Conservation (phyloP, 2,113 vertebrate species). For the Cacatua alba region DNA sequence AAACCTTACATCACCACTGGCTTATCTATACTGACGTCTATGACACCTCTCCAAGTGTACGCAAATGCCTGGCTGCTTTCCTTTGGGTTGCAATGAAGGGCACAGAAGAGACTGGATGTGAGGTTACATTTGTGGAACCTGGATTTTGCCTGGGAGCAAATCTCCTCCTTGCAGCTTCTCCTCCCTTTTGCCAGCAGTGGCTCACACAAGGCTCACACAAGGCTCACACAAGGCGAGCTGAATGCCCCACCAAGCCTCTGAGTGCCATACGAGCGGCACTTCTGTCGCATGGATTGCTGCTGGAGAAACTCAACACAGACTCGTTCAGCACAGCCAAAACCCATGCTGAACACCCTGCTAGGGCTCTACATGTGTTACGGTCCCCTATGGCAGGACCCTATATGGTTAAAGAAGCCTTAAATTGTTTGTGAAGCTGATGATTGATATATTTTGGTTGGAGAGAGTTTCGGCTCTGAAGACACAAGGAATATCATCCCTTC, state of each 20-base stretch:
- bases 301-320: not conserved
- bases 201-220: no score
- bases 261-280: not conserved
- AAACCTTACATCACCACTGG: not conserved
- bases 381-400: not conserved
- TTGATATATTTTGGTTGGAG: not conserved
- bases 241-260: not conserved
- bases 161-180: not conserved
- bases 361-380: not conserved
- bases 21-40: not conserved
- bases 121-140: not conserved
- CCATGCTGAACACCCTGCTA: fast-evolving
- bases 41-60: not conserved
- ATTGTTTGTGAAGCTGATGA: not conserved
- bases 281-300: not conserved
- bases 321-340: not conserved
- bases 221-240: not conserved
- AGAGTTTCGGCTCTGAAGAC: fast-evolving
- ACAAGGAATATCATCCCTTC: not conserved
- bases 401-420: not conserved
- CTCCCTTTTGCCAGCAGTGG: not conserved
- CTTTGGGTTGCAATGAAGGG: not conserved
- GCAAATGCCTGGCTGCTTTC: not conserved
- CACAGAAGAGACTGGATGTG: not conserved
- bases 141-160: not conserved